A percentile compares a stretch with the other conserved stretches of the same genome.
phyloP scores from a whole-genome alignment of 2,888 invertebrate genomes.

The Pasiphila rectangulata region DNA sequence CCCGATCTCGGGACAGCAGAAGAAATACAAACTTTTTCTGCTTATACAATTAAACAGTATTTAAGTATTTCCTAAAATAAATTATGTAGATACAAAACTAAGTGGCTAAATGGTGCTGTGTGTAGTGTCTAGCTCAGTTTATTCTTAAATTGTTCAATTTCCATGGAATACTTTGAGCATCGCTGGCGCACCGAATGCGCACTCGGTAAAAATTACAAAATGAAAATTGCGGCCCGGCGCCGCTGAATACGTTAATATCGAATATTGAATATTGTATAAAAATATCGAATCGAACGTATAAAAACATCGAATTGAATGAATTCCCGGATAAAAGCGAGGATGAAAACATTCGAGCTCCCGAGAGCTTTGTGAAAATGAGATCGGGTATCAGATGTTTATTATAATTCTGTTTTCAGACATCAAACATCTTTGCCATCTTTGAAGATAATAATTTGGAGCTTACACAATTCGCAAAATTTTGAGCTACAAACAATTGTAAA shows the following conservation, averaged over 20 bases:
- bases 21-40: too few species aligned
- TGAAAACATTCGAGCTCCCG: slow-evolving; percentile 60
- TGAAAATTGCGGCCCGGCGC: slow-evolving; percentile 78
- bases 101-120: too few species aligned
- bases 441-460: too few species aligned
- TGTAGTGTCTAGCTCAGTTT: too few species aligned
- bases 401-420: background rate
- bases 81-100: too few species aligned
- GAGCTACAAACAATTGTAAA: too few species aligned
- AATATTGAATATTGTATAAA: slow-evolving; percentile 79
- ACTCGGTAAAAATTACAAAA: slow-evolving; percentile 80
- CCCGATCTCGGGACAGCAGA: too few species aligned
- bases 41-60: too few species aligned
- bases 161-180: slow-evolving; percentile 45
- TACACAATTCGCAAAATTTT: too few species aligned
- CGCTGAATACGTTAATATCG: slow-evolving; percentile 79
- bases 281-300: slow-evolving; percentile 64
- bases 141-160: background rate
- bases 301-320: slow-evolving; percentile 66
- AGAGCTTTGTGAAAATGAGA: slow-evolving; percentile 61
- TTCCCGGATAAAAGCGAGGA: slow-evolving; percentile 61
- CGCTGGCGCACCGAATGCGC: slow-evolving; percentile 54
- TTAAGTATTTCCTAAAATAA: too few species aligned
- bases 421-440: too few species aligned
- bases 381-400: slow-evolving; percentile 37